Conservation (phyloP, 2,113 vertebrate genomes). For the Spizaetus ornatus region DNA sequence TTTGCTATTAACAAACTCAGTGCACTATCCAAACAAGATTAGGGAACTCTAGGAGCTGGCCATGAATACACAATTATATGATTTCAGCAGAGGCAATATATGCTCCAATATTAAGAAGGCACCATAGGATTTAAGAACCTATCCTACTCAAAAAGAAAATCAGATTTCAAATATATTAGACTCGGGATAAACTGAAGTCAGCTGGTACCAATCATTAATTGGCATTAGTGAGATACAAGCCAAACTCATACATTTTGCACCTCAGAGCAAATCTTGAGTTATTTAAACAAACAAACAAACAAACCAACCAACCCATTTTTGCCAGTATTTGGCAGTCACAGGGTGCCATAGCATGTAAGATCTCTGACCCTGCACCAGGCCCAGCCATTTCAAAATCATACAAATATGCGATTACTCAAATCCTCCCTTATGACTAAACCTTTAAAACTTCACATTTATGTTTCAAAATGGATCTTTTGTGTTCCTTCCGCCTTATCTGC, state of each 20-base stretch:
- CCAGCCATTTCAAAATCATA: neutral
- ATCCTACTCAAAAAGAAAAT: neutral
- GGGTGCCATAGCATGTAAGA: neutral
- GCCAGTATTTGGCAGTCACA: neutral
- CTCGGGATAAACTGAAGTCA: neutral
- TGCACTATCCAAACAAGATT: neutral
- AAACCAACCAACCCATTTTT: neutral
- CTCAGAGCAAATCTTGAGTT: neutral
- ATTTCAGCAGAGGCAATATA: neutral
- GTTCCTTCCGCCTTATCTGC: neutral
- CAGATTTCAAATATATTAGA: neutral
- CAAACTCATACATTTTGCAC: neutral
- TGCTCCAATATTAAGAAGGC: neutral
- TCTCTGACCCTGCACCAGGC: neutral
- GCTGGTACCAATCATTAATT: neutral
- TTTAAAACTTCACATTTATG: neutral
- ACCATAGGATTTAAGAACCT: neutral
- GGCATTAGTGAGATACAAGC: neutral
- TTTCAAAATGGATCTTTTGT: slow-evolving; percentile 3
- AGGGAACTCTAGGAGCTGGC: neutral
- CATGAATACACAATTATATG: neutral
- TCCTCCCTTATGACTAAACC: neutral
- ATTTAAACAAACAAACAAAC: neutral
- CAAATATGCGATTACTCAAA: neutral
- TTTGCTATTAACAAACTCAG: neutral